Evolutionary conservation across 2,113 vertebrate genomes (phyloP).

Genomic region (Columba janthina): DNA sequence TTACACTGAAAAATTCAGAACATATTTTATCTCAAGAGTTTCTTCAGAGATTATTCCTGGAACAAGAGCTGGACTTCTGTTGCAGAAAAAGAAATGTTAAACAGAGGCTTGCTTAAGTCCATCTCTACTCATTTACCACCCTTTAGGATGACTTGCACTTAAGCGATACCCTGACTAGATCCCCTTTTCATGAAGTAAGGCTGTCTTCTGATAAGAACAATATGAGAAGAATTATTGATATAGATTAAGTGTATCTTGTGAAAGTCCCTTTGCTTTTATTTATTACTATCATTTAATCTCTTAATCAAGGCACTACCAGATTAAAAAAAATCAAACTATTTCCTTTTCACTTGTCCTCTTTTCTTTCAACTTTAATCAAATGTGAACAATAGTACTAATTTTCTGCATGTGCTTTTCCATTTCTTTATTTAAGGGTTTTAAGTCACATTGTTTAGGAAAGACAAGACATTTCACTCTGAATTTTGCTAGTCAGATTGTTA

Average conservation of each 20-base stretch:
- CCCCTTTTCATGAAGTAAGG: background rate
- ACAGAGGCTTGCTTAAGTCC: background rate
- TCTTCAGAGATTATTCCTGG: background rate
- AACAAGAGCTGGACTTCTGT: background rate
- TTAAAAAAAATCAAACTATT: background rate
- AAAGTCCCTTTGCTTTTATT: background rate
- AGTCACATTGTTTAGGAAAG: constrained; percentile 7
- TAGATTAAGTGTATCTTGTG: background rate
- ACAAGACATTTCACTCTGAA: background rate
- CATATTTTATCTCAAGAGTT: background rate
- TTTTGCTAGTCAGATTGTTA: background rate
- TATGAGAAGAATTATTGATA: background rate
- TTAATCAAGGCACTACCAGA: background rate
- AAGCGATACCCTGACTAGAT: background rate
- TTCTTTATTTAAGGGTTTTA: background rate
- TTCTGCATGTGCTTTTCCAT: background rate
- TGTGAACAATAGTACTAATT: constrained; percentile 36
- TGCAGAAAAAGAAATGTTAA: background rate
- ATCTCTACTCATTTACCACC: background rate
- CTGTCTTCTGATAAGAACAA: background rate
- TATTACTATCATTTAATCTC: background rate
- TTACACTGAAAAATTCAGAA: background rate
- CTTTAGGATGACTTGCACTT: background rate
- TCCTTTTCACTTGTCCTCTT: background rate
- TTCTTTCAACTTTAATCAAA: constrained; percentile 21